Base-by-base conservation (phyloP, 2,797 vertebrate genomes). In the Toxotes lorentzi region DNA sequence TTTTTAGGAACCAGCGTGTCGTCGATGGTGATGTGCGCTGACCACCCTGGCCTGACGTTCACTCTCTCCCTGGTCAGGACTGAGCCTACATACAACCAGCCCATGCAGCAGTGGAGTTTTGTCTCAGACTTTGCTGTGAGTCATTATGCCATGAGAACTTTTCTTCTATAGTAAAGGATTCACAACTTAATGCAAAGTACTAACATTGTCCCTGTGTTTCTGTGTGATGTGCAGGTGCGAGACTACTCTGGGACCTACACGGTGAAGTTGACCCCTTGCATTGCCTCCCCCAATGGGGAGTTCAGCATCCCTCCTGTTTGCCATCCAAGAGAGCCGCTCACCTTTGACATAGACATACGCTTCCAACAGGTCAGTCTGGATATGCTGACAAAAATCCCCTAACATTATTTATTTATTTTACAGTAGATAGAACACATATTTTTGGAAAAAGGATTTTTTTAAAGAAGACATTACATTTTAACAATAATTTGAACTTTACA, bases 211-310 rank as follows among this genome's bases (percentile, higher is more conserved):
- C 62, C 13, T 34, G 1, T 69, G 4, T 70, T 14, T 64, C 2
- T 68, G 54, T 83, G 48, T 84, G 71, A 27, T 48, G 16, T 80
- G 1, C 21, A 97, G 96, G 94, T 96, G 53, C 81, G 94, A 73
- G 96, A 97, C 81, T 97, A 97, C 89, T 97, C 96, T 0, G 96
- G 96, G 13, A 96, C 95, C 71, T 96, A 96, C 84, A 95, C 95
- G 1, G 96, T 96, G 61, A 97, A 97, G 86, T 65, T 96, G 78
- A 89, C 95, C 60, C 93, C 96, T 14, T 97, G 96, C 83, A 94
- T 92, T 11, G 95, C 96, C n/a, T 95, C 91, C 4, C 96, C 95
- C 24, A 94, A 92, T 40, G 95, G 96, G 56, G 95, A 96, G 93
- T 96, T 95, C 78, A 95, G 89, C 78, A 92, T 95, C 78, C 95